phyloP scores from a whole-genome alignment of 2,113 vertebrate species.

The Corydoras maculifer region DNA sequence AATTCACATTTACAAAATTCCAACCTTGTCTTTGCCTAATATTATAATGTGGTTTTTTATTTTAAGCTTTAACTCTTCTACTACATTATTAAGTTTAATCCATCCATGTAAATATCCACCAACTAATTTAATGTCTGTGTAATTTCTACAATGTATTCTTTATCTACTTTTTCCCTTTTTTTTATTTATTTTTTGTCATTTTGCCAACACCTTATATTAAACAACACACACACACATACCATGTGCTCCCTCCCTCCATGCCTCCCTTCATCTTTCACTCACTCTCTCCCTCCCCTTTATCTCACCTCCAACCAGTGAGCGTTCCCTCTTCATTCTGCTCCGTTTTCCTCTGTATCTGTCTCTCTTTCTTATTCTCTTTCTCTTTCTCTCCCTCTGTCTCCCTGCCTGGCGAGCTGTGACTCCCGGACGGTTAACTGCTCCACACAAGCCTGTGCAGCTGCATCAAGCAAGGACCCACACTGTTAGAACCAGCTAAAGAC shows the following conservation, averaged over 20 bases:
- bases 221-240: constrained; percentile 3
- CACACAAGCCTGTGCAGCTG: constrained; percentile 31
- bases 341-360: constrained; percentile 21
- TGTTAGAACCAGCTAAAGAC: constrained; percentile 2
- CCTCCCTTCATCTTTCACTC: constrained; percentile 24
- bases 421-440: constrained; percentile 24
- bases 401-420: constrained; percentile 20
- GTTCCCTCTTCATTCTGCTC: constrained; percentile 26
- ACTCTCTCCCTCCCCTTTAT: constrained; percentile 43
- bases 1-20: too few relatives aligned
- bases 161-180: background rate
- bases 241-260: constrained; percentile 5
- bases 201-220: constrained; percentile 1
- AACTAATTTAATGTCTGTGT: too few relatives aligned
- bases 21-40: too few relatives aligned
- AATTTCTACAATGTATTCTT: background rate
- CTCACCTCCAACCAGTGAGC: constrained; percentile 45
- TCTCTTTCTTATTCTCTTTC: background rate
- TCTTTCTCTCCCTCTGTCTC: constrained; percentile 27
- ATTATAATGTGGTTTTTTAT: too few relatives aligned
- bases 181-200: background rate
- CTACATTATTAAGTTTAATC: too few relatives aligned
- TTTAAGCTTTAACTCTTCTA: too few relatives aligned
- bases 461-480: constrained; percentile 23
- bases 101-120: too few relatives aligned